Evolutionary conservation across 2,888 invertebrate genomes (phyloP).

Genomic region (Ashinkailepas kermadecensis): DNA sequence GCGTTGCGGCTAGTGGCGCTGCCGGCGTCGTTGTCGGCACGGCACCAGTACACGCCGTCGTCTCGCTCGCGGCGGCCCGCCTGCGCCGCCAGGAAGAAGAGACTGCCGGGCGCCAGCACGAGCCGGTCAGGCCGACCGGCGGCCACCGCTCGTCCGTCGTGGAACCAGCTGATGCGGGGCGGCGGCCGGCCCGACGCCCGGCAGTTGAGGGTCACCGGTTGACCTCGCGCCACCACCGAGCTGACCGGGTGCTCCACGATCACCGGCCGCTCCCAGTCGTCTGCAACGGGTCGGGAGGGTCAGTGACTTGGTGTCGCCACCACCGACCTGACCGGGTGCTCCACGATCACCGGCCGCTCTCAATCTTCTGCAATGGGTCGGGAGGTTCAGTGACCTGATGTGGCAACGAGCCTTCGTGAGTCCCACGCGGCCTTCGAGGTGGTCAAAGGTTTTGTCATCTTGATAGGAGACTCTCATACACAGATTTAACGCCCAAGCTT

Average conservation of each 20-base stretch:
- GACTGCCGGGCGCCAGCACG: constrained; percentile 13
- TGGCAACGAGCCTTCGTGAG: no score
- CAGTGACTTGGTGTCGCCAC: neutral
- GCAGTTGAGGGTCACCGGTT: constrained; percentile 5
- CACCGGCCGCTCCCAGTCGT: neutral
- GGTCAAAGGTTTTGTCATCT: no score
- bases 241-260: constrained; percentile 1
- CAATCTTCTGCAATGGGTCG: neutral
- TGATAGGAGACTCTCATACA: no score
- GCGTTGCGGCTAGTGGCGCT: neutral
- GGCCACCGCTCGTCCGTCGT: neutral
- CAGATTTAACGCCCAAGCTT: no score
- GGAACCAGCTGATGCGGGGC: constrained; percentile 8
- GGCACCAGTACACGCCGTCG: neutral
- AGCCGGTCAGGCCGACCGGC: constrained; percentile 6
- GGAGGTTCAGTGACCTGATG: no score
- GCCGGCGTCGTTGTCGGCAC: neutral
- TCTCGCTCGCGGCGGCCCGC: neutral
- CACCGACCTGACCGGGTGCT: neutral
- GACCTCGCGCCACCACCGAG: neutral
- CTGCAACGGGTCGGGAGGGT: neutral
- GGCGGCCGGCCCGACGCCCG: neutral
- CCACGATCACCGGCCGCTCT: neutral
- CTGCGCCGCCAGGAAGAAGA: neutral
- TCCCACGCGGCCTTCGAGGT: no score